These are phyloP conservation scores for Epiblema foenella DNA, from an alignment of 2,888 invertebrate genomes.

Conservation along the genomic window DNA sequence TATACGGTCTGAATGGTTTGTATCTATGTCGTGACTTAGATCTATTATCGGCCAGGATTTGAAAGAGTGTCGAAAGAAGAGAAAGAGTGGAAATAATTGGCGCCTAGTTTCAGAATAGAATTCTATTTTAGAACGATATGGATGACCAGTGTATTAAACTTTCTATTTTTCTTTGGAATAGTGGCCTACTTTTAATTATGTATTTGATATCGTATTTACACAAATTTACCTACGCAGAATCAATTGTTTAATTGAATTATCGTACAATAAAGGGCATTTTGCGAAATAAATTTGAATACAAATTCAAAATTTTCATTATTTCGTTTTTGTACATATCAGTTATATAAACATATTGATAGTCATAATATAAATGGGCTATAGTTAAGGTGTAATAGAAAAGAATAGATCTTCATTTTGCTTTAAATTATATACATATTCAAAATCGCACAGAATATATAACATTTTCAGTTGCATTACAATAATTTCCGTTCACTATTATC, in stretches of 20 bases:
- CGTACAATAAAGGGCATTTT: background rate
- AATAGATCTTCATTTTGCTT: too few relatives aligned
- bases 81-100: conserved; percentile 42
- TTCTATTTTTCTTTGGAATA: conserved; percentile 27
- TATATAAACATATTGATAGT: too few relatives aligned
- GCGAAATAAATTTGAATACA: too few relatives aligned
- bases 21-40: conserved; percentile 38
- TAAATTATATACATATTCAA: too few relatives aligned
- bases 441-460: too few relatives aligned
- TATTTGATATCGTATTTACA: background rate
- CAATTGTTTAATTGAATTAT: background rate
- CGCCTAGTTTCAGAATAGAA: conserved; percentile 26
- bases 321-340: too few relatives aligned
- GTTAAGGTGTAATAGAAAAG: too few relatives aligned
- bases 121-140: conserved; percentile 34
- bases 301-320: too few relatives aligned
- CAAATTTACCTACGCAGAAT: background rate
- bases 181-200: conserved; percentile 20
- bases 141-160: conserved; percentile 40
- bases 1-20: conserved; percentile 19
- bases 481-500: background rate
- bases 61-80: conserved; percentile 29
- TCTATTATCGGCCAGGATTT: conserved; percentile 33
- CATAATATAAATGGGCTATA: too few relatives aligned
- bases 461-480: background rate